Base-by-base conservation (phyloP, 2,113 vertebrate genomes). In the Chrysochloris asiatica region DNA sequence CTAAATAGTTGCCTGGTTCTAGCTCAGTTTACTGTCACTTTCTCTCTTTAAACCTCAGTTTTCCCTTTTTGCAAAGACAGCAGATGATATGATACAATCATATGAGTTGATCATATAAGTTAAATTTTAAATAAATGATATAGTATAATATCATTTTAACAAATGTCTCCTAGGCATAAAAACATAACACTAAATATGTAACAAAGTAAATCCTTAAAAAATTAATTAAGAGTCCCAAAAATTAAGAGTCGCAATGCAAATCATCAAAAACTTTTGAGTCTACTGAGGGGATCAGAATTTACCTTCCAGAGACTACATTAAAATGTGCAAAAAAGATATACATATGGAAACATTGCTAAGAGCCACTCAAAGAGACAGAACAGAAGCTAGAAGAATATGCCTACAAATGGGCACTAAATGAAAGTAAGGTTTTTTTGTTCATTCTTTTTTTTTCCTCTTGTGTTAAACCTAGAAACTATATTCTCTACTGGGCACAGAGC, bases 311-410 rank as follows among this genome's bases (percentile, higher is more conserved):
- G 22, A 89, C 84, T 87, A 85, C 19, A 50, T 33, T 82, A 69
- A 91, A 87, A 83, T 72, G 47, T 93, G 75, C 69, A 93, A 84
- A 79, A 67, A 8, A n/a, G n/a, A n/a, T n/a, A 61, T 52, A 63
- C 47, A 21, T 16, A 41, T 30, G n/a, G 61, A 82, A 88, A 54
- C 6, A 77, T 0, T 83, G 52, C 61, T 91, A 48, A 50, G 63
- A 96, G 82, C 61, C 67, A 91, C 83, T 77, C 76, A 89, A 88
- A 81, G 52, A 89, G 54, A 76, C 26, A 85, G 38, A n/a, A 86
- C 33, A 4, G 83, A n/a, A 87, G 24, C 17, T 79, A 83, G 12
- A 86, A 86, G 33, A 84, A 82, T 41, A 75, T 2, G 30, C 52
- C 50, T 71, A 47, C 30, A 69, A 87, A 80, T 54, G 22, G 76